phyloP scores from a whole-genome alignment of 2,888 invertebrate species.

The Heteromyza rotundicornis region DNA sequence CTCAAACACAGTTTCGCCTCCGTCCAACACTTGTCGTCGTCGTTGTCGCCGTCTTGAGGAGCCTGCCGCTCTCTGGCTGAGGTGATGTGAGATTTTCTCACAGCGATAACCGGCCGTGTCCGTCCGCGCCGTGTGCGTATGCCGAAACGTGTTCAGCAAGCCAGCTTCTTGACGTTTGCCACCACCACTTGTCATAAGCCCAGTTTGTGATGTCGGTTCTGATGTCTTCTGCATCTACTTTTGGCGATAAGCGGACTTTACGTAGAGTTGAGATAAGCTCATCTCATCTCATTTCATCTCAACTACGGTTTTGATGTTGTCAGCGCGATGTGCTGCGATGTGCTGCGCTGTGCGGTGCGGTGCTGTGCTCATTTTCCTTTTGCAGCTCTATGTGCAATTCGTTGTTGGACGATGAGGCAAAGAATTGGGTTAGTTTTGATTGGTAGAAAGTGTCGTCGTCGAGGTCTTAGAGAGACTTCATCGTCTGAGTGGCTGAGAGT shows the following conservation, averaged over 20 bases:
- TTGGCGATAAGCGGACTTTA: conserved; percentile 23
- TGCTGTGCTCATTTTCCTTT: conserved; percentile 54
- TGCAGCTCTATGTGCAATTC: conserved; percentile 17
- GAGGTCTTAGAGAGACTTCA: no score
- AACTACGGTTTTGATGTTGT: neutral
- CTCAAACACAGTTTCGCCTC: neutral
- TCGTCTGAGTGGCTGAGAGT: no score
- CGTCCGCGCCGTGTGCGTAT: neutral
- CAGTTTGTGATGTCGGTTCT: conserved; percentile 9
- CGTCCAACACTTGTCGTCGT: neutral
- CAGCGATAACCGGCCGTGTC: neutral
- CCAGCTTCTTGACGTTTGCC: neutral
- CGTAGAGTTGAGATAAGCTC: conserved; percentile 34
- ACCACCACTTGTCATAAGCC: neutral
- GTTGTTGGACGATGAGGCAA: conserved; percentile 26
- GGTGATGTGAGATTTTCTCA: neutral
- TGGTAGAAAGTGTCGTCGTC: conserved; percentile 15
- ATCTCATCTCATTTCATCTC: conserved; percentile 13
- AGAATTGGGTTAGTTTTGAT: conserved; percentile 46
- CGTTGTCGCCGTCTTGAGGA: neutral
- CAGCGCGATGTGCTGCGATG: no score
- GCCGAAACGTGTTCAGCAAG: neutral
- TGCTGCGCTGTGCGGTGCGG: conserved; percentile 5
- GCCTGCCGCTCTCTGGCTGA: neutral
- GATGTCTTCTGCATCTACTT: conserved; percentile 21